Evolutionary conservation across 2,888 invertebrate species (phyloP).

Genomic region (Metacarcinus magister): DNA sequence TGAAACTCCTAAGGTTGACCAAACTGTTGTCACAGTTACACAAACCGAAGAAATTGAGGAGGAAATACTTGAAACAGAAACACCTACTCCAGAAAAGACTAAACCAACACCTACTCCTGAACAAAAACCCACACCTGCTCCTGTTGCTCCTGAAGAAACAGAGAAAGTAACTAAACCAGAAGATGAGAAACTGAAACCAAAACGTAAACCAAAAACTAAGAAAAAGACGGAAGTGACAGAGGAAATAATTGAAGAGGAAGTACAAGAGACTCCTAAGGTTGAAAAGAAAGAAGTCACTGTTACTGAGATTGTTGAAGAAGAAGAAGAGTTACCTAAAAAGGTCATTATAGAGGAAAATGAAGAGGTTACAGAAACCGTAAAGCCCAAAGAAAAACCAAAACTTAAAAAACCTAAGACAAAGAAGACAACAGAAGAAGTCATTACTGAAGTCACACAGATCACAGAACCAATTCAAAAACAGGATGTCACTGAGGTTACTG

Average conservation of each 20-base stretch:
- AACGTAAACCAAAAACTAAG: slow-evolving; percentile 27
- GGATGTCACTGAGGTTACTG: slow-evolving; percentile 38
- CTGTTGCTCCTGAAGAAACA: slow-evolving; percentile 52
- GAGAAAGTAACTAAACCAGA: slow-evolving; percentile 37
- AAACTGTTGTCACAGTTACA: background rate
- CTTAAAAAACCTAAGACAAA: slow-evolving; percentile 36
- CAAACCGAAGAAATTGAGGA: slow-evolving; percentile 32
- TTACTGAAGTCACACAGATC: slow-evolving; percentile 2
- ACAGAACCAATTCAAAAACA: slow-evolving; percentile 47
- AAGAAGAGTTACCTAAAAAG: background rate
- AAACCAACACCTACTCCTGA: slow-evolving; percentile 62
- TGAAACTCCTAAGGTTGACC: background rate
- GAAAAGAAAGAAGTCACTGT: background rate
- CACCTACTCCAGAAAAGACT: slow-evolving; percentile 26
- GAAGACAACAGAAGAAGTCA: slow-evolving; percentile 44
- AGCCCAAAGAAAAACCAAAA: slow-evolving; percentile 21
- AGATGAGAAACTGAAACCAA: slow-evolving; percentile 33
- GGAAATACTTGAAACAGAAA: slow-evolving; percentile 54
- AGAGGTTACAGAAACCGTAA: slow-evolving; percentile 29
- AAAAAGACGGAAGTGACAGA: slow-evolving; percentile 26
- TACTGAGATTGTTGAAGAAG: slow-evolving; percentile 6
- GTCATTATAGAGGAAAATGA: background rate
- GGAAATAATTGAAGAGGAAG: background rate
- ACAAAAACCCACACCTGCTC: slow-evolving; percentile 64
- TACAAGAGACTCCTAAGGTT: slow-evolving; percentile 1